Percentiles rank a stretch among this genome's conserved stretches.
Evolutionary conservation across 2,888 invertebrate species (phyloP).

Genomic region (Cryptus armator): DNA sequence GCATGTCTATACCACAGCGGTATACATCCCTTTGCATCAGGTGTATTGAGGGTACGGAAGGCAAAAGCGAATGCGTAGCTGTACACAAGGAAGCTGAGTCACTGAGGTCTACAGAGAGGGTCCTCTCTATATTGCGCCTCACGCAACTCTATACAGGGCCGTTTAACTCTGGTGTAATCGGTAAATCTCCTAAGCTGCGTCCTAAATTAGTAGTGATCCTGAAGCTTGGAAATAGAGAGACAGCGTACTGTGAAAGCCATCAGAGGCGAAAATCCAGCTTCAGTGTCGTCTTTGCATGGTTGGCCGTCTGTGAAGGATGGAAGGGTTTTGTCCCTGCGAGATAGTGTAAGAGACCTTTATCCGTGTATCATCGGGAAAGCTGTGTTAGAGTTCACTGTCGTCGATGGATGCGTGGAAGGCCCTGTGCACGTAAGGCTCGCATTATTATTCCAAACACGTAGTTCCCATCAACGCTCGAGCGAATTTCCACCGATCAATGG

Average conservation of each 20-base stretch:
- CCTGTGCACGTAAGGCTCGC: conserved; percentile 25
- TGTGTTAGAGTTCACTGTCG: background rate
- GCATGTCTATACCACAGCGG: background rate
- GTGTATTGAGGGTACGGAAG: background rate
- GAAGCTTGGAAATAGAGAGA: conserved; percentile 39
- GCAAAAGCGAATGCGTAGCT: conserved; percentile 34
- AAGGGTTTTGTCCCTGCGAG: background rate
- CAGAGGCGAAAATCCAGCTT: background rate
- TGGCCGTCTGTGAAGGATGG: background rate
- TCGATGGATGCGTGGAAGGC: background rate
- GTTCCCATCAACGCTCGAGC: conserved; percentile 63
- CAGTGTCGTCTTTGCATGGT: background rate
- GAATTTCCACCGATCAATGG: conserved; percentile 59
- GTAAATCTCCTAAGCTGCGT: conserved; percentile 56
- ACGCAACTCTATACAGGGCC: conserved; percentile 27
- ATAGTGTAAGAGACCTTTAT: background rate
- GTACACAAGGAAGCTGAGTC: conserved; percentile 24
- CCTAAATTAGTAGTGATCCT: conserved; percentile 64
- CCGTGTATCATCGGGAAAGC: background rate
- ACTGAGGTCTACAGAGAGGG: conserved; percentile 27
- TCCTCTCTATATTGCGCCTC: conserved; percentile 20
- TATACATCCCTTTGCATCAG: conserved; percentile 32
- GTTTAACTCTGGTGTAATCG: conserved; percentile 66
- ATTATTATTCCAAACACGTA: conserved; percentile 71
- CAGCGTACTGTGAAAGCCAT: background rate